Evolutionary conservation across 37 sponge, comb jelly and placozoan species (phyloP).

Genomic region (Petrosia ficiformis): DNA sequence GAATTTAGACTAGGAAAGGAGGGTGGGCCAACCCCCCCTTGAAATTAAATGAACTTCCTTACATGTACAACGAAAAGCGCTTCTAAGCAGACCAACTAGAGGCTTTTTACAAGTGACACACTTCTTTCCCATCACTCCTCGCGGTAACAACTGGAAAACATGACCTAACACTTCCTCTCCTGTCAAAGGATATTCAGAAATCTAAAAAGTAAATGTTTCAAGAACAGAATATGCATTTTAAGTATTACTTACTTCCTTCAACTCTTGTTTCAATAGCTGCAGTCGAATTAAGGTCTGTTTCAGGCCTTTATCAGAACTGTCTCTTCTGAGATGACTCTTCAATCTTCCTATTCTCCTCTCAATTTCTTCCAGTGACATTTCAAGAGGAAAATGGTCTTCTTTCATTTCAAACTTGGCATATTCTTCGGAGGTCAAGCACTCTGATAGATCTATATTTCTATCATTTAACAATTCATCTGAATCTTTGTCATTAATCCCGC

Average conservation of each 20-base stretch:
- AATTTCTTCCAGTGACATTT: not conserved
- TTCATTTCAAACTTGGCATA: not conserved
- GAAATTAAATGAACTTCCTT: too few species aligned
- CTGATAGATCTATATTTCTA: too few species aligned
- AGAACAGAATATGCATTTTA: too few species aligned
- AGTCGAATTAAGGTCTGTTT: slow-evolving; percentile 37
- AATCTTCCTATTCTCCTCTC: slow-evolving; percentile 18
- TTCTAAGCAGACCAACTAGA: not conserved
- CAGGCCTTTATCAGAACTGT: slow-evolving; percentile 2
- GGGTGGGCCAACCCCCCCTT: too few species aligned
- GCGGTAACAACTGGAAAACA: slow-evolving; percentile 33
- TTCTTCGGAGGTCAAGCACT: not conserved
- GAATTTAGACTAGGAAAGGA: too few species aligned
- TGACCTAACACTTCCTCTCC: slow-evolving; percentile 48
- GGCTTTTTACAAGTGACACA: slow-evolving; percentile 10
- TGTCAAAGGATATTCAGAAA: not conserved
- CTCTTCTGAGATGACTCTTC: slow-evolving; percentile 33
- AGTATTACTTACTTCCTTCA: slow-evolving; percentile 43
- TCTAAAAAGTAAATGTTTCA: not conserved
- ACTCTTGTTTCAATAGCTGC: slow-evolving; percentile 47
- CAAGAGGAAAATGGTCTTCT: slow-evolving; percentile 7
- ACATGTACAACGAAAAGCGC: not conserved
- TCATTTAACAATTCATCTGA: too few species aligned
- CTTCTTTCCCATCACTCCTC: slow-evolving; percentile 2
- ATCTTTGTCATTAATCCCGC: too few species aligned